These are phyloP conservation scores for Cephalotes varians DNA, from an alignment of 2,888 invertebrate species.

Conservation along the genomic window DNA sequence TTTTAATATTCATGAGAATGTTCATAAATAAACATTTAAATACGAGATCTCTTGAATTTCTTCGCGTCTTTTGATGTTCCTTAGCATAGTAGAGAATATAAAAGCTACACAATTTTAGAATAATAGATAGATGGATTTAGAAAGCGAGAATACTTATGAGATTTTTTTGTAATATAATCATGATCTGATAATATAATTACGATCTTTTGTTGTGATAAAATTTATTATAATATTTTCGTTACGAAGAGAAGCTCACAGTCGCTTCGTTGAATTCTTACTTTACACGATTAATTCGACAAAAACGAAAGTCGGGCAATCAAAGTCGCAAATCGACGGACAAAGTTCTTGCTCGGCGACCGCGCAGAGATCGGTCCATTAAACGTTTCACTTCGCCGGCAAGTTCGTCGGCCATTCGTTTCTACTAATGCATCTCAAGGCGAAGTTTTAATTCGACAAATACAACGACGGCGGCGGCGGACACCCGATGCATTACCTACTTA, in stretches of 20 bases:
- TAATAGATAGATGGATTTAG: background rate
- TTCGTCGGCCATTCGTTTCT: slow-evolving; percentile 43
- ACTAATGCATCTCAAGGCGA: slow-evolving; percentile 53
- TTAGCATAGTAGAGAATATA: background rate
- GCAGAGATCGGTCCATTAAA: slow-evolving; percentile 18
- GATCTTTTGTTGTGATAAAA: too few relatives aligned
- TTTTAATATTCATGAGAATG: too few relatives aligned
- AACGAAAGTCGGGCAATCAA: slow-evolving; percentile 27
- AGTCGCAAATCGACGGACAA: slow-evolving; percentile 40
- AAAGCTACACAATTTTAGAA: background rate
- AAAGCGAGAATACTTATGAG: too few relatives aligned
- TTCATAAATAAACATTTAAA: background rate
- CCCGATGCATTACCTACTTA: slow-evolving; percentile 75
- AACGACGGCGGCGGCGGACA: slow-evolving; percentile 47
- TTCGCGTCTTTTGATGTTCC: background rate
- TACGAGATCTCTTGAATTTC: background rate
- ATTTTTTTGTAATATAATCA: background rate
- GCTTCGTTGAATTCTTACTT: slow-evolving; percentile 1
- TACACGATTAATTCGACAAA: slow-evolving; percentile 21
- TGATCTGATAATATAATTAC: background rate
- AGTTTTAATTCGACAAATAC: slow-evolving; percentile 65
- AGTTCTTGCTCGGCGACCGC: slow-evolving; percentile 22
- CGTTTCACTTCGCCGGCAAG: slow-evolving; percentile 47
- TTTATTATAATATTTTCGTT: too few relatives aligned
- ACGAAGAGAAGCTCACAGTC: background rate